These are phyloP conservation scores for Ranitomeya imitator DNA, from an alignment of 2,113 vertebrate species.

Conservation along the genomic window DNA sequence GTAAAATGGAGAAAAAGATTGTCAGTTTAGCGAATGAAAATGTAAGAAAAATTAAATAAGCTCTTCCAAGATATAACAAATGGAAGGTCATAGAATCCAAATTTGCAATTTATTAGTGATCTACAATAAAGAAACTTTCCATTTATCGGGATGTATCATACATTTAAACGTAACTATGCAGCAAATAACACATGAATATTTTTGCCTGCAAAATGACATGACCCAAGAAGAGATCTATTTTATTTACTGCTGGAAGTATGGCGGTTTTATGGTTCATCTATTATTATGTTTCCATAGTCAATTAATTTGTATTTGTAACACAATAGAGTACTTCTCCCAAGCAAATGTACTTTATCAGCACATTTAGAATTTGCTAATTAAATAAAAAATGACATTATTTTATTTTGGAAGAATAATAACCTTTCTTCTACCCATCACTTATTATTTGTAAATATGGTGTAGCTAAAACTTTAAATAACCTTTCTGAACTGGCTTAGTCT, in stretches of 20 bases:
- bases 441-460: not conserved
- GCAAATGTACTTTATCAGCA: constrained; percentile 81
- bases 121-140: not conserved
- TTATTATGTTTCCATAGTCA: constrained; percentile 74
- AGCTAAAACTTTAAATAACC: constrained; percentile 45
- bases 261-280: constrained; percentile 76
- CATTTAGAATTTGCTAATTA: constrained; percentile 81
- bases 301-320: constrained; percentile 76
- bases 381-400: constrained; percentile 80
- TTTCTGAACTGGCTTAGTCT: constrained; percentile 40
- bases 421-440: constrained; percentile 16
- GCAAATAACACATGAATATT: constrained; percentile 25
- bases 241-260: constrained; percentile 79
- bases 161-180: constrained; percentile 27
- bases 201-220: constrained; percentile 29
- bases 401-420: constrained; percentile 67
- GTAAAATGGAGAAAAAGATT: too few relatives aligned
- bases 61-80: not conserved
- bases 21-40: not conserved
- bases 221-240: constrained; percentile 58
- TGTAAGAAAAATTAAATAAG: not conserved
- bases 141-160: constrained; percentile 1
- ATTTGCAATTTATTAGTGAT: not conserved
- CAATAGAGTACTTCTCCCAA: constrained; percentile 74
- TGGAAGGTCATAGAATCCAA: not conserved